These are phyloP conservation scores for Galleria mellonella DNA, from an alignment of 1,140 invertebrate species.

Conservation along the genomic window DNA sequence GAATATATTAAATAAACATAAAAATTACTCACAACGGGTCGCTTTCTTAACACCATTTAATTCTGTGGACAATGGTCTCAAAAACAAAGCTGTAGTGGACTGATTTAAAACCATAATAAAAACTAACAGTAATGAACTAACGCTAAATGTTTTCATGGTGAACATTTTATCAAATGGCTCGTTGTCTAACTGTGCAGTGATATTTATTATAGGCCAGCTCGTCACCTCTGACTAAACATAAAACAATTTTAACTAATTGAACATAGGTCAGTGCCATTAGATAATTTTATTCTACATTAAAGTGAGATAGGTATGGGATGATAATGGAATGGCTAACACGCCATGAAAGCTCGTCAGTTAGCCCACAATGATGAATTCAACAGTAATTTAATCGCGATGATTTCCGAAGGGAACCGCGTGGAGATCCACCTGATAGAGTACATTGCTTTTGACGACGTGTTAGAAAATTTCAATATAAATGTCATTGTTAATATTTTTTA, in stretches of 20 bases:
- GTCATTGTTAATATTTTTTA: too few species aligned
- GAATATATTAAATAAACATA: not conserved
- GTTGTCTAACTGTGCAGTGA: not conserved
- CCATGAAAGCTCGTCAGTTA: too few species aligned
- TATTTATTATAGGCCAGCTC: conserved; percentile 12
- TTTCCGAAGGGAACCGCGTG: too few species aligned
- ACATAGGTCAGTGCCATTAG: conserved; percentile 43
- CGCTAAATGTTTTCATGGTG: conserved; percentile 5
- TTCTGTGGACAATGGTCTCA: conserved; percentile 23
- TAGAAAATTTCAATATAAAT: too few species aligned
- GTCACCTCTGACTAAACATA: conserved; percentile 2
- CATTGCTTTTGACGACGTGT: too few species aligned
- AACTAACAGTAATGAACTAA: conserved; percentile 10
- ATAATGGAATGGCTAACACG: too few species aligned
- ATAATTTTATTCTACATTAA: not conserved
- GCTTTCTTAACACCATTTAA: conserved; percentile 45
- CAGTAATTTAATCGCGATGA: too few species aligned
- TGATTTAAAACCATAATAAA: conserved; percentile 2
- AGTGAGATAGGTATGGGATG: not conserved
- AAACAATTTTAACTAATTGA: conserved; percentile 19
- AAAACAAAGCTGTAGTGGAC: conserved; percentile 23
- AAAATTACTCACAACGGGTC: conserved; percentile 45
- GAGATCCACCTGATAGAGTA: too few species aligned
- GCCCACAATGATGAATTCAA: too few species aligned
- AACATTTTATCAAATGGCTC: conserved; percentile 21